Base-by-base conservation (phyloP, 1,140 invertebrate species). In the Pemphigus obesinymphae region DNA sequence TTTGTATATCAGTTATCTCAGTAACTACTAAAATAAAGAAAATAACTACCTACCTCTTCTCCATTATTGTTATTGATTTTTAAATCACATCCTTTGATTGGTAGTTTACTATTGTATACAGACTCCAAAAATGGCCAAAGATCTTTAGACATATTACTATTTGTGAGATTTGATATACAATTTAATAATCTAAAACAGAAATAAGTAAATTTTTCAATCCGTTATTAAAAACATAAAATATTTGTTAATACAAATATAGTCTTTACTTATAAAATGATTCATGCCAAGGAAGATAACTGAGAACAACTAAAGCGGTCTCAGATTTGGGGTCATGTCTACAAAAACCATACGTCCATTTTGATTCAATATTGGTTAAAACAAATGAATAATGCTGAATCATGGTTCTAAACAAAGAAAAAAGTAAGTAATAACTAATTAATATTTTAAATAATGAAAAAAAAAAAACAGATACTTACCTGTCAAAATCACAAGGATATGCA, bases 341-440 rank as follows among this genome's bases (percentile, higher is more conserved):
- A 88, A 96, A 98, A 83, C 96, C 96, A 90, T 96, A 98, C 50
- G 94, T 96, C 91, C 95, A 98, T 90, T 97, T 96, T 37, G 95
- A 96, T 86, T 97, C 95, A 84, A 93, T 90, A 85, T 93, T 95
- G 26, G 97, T 98, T 84, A 98, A 88, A 43, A 97, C 96, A 90
- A 98, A 98, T 17, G 96, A 97, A 87, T 95, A 96, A 85, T 95
- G 92, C 85, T 95, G 92, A 23, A 95, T 92, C 76, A 90, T 88
- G 75, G 88, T 87, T 86, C 93, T 94, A 87, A 55, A 61, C 1
- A 40, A 89, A 66, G 84, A 84, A 83, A 84, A 83, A 83, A 82
- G 73, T 17, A 50, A 58, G 23, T 61, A 45, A 31, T 40, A 58
- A 63, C 76, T 81, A n/a, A 5, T 82, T 58, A 23, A 58, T 15